Evolutionary conservation across 2,797 vertebrate species (phyloP).

Genomic region (Cossypha heuglini): DNA sequence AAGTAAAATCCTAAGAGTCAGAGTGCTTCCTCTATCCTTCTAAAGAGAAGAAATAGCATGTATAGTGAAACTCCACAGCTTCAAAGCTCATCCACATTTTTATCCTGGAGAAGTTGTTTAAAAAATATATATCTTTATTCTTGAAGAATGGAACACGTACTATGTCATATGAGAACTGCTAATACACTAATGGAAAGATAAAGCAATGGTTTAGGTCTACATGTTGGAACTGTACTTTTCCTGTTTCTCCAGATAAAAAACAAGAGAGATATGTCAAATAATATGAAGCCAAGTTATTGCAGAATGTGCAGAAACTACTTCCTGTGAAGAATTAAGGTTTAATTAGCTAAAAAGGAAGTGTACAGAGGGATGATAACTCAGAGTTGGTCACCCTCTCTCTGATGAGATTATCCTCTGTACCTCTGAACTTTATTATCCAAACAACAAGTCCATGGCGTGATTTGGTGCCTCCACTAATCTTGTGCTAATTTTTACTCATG

Average conservation of each 20-base stretch:
- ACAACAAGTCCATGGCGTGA: slow-evolving; percentile 73
- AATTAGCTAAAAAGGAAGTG: slow-evolving; percentile 84
- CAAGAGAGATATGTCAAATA: slow-evolving; percentile 71
- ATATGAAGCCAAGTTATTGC: slow-evolving; percentile 71
- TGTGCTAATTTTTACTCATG: slow-evolving; percentile 68
- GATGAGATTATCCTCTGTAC: slow-evolving; percentile 78
- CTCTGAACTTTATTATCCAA: slow-evolving; percentile 82
- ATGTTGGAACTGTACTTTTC: slow-evolving; percentile 75
- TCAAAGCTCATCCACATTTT: slow-evolving; percentile 29
- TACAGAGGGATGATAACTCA: slow-evolving; percentile 75
- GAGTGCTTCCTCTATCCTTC: background rate
- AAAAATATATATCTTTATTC: slow-evolving; percentile 43
- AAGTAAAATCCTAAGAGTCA: slow-evolving; percentile 11
- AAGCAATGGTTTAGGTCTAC: slow-evolving; percentile 66
- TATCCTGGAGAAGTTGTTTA: slow-evolving; percentile 34
- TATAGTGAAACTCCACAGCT: background rate
- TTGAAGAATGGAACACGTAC: slow-evolving; percentile 7
- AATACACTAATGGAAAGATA: slow-evolving; percentile 73
- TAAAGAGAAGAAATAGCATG: slow-evolving; percentile 27
- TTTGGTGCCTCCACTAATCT: slow-evolving; percentile 73
- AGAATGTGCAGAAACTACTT: slow-evolving; percentile 75
- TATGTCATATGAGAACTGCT: slow-evolving; percentile 59
- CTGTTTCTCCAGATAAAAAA: slow-evolving; percentile 80
- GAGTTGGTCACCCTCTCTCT: slow-evolving; percentile 73
- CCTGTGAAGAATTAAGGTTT: slow-evolving; percentile 77